Evolutionary conservation across 2,888 invertebrate species (phyloP), one percentile per base, ranked within the genome.

Genomic region (Cerceris rybyensis): DNA sequence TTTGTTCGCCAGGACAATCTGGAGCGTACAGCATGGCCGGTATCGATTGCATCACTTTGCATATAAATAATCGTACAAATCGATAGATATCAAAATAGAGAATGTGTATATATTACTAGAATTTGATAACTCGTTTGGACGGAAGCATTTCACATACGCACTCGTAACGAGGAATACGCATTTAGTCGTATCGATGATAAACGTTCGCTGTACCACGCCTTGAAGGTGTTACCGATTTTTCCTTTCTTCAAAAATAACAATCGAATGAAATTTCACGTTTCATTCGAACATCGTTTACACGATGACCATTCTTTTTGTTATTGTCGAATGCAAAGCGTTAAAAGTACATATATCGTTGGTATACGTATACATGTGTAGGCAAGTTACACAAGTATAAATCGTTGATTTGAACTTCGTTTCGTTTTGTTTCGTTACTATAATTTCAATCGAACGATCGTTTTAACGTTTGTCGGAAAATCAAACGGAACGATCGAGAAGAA

Each of bases 21-120:
- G 49, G 63, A 41, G 28, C 9, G 39, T 50, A 63, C 14, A 50
- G 41, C 42, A 42, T 58, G 69, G 71, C 61, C 28, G 73, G 57
- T 70, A 72, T 78, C 70, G 72, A 73, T 78, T 72, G 79, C 73
- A 67, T 55, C 66, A 60, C 54, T 73, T 63, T 63, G 67, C 70
- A 58, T 69, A 68, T 59, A 78, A 78, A 78, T 73, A 78, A 74
- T 80, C 74, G 73, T 80, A 78, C 78, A 79, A 79, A 79, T 73
- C 73, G 79, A 59, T 70, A 49, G 64, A 63, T 73, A 69, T 67
- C 66, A 74, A 70, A 39, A 74, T 66, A 79, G 61, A 66, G 61
- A 73, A 73, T 73, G 73, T 80, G 79, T 80, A 80, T 70, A 80
- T 80, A 80, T 52, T 78, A 68, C 60, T 70, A 59, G 70, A 64